phyloP scores from a whole-genome alignment of 2,113 vertebrate genomes.

The Suncus etruscus region DNA sequence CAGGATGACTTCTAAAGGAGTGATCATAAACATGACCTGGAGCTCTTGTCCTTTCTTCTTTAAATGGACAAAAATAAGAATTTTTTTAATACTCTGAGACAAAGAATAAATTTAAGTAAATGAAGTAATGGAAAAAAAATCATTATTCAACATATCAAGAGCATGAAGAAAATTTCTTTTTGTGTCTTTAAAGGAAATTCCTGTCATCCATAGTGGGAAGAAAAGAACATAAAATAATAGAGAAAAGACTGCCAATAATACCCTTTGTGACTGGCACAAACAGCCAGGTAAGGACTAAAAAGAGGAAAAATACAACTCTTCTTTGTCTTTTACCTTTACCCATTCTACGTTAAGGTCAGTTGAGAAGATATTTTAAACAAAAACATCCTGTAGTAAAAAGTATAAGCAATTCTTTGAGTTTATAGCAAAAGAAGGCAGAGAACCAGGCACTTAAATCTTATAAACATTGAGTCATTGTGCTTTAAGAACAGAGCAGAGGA shows the following conservation, averaged over 20 bases:
- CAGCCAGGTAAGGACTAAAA: slow-evolving; percentile 37
- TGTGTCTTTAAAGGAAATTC: not conserved
- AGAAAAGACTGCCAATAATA: not conserved
- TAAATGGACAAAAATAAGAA: not conserved
- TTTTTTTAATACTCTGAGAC: not conserved
- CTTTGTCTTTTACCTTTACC: not conserved
- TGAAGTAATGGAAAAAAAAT: not conserved
- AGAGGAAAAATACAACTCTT: not conserved
- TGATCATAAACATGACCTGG: not conserved
- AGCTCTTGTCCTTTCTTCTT: not conserved
- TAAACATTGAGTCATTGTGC: not conserved
- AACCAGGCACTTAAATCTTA: not conserved
- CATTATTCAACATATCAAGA: not conserved
- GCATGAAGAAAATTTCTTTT: slow-evolving; percentile 19
- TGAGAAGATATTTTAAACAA: not conserved
- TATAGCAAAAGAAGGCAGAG: not conserved
- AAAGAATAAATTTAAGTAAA: not conserved
- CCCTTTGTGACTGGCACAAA: not conserved
- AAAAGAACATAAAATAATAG: not conserved
- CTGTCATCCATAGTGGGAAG: not conserved
- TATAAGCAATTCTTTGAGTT: not conserved
- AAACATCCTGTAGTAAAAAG: not conserved
- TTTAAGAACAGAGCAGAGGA: not conserved
- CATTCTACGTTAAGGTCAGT: not conserved
- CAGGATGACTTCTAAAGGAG: not conserved